phyloP scores from a whole-genome alignment of 2,888 invertebrate species.

The Trisateles emortualis region DNA sequence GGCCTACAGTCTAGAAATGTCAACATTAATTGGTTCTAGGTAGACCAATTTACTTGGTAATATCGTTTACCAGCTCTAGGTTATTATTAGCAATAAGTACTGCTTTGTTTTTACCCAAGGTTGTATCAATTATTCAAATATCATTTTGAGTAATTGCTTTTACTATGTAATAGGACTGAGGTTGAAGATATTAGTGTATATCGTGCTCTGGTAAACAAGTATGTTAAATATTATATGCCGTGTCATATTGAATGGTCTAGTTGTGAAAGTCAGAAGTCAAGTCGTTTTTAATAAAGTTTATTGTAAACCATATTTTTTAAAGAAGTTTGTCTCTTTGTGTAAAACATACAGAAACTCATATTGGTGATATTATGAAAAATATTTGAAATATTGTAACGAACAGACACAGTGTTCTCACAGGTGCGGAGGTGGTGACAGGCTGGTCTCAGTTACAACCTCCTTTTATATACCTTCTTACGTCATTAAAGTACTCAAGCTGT shows the following conservation, averaged over 20 bases:
- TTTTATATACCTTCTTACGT: constrained; percentile 8
- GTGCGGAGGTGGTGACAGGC: background rate
- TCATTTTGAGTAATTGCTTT: background rate
- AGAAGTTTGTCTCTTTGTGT: too few relatives aligned
- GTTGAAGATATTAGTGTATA: too few relatives aligned
- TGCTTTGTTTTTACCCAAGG: background rate
- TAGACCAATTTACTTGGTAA: constrained; percentile 5
- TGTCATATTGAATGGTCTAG: too few relatives aligned
- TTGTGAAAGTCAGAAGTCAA: too few relatives aligned
- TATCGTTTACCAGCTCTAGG: background rate
- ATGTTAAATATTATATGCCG: too few relatives aligned
- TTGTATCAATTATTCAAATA: background rate
- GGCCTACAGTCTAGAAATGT: constrained; percentile 4
- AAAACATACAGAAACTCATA: too few relatives aligned
- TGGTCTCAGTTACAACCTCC: background rate
- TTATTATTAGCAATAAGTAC: background rate
- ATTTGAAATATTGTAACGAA: background rate
- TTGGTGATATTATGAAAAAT: too few relatives aligned
- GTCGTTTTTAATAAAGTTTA: too few relatives aligned
- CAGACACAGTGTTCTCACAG: background rate
- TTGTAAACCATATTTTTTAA: too few relatives aligned
- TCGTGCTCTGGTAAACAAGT: too few relatives aligned
- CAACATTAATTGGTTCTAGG: background rate
- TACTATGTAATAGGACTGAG: too few relatives aligned
- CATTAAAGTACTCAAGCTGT: background rate